Base-by-base conservation (phyloP, 2,797 vertebrate genomes). In the Pachyuromys duprasi region DNA sequence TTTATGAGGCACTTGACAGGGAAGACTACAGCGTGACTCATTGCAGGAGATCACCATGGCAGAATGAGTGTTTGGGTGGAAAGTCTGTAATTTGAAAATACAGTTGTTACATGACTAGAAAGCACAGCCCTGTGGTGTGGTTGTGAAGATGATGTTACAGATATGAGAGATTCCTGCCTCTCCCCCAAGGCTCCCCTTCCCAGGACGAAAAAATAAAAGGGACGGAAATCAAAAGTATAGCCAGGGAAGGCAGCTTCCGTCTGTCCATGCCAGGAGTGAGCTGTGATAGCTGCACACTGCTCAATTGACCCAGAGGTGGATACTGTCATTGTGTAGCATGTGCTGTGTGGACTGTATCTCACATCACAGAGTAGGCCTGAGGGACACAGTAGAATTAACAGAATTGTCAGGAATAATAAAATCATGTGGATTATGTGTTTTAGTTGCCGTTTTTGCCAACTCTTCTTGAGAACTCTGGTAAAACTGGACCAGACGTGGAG, bases 401-500 rank as follows among this genome's bases (percentile, higher is more conserved):
- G 12, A 49, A 15, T 49, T 76, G 69, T 91, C 20, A 33, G 26
- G 79, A 93, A 76, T 28, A 89, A 60, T 49, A 89, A 88, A 96
- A 28, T 49, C 69, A 17, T 36, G 81, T 67, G 36, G 91, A 26
- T 78, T 75, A 57, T 87, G 17, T 95, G 28, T 95, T 96, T 49
- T 39, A 82, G 74, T 70, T 89, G 28, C 18, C 36, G 5, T 57
- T 95, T 91, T 96, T 75, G 79, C 96, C 57, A 93, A 0, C 65
- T 95, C 0, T 82, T 95, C 89, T 91, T 95, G 45, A 70, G 0
- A 26, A 3, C 92, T 72, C 20, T 79, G 80, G 39, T 93, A 96
- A 88, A 96, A 70, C 57, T 69, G n/a, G 11, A 84, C 62, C 42
- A 86, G 91, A 72, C 39, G 28, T 24, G 91, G 95, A 93, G 75